Evolutionary conservation across 1,140 invertebrate genomes (phyloP).

Genomic region (Arion vulgaris): DNA sequence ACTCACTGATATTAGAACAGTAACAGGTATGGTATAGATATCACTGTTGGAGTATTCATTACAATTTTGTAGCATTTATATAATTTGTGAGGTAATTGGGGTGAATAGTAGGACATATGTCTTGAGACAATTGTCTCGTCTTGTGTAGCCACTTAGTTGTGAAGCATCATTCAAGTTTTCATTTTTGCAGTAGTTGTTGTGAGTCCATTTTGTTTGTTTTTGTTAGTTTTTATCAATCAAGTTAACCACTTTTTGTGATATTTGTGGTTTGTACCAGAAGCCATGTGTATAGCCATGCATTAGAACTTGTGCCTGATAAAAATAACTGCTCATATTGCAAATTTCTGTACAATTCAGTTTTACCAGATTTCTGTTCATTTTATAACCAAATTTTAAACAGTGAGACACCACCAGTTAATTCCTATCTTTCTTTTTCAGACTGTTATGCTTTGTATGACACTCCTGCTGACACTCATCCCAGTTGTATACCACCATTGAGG

Average conservation of each 20-base stretch:
- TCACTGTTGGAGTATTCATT: background rate
- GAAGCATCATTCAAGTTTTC: too few relatives aligned
- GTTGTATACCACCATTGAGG: background rate
- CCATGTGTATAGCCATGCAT: background rate
- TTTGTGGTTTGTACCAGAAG: too few relatives aligned
- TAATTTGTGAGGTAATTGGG: too few relatives aligned
- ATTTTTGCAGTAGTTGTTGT: too few relatives aligned
- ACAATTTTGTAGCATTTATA: too few relatives aligned
- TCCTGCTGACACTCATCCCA: background rate
- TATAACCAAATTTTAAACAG: background rate
- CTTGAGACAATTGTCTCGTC: too few relatives aligned
- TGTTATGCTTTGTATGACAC: background rate
- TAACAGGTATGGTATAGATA: constrained; percentile 76
- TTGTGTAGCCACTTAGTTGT: too few relatives aligned
- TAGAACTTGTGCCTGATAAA: background rate
- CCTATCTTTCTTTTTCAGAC: background rate
- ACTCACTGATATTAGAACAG: constrained; percentile 80
- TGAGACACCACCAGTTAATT: background rate
- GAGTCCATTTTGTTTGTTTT: background rate
- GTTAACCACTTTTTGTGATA: too few relatives aligned
- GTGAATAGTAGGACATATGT: too few relatives aligned
- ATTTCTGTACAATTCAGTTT: too few relatives aligned
- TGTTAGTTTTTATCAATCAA: background rate
- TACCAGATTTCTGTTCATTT: background rate
- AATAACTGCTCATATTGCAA: background rate